Evolutionary conservation across 2,888 invertebrate genomes (phyloP), one percentile per base, ranked within the genome.

Genomic region (Rapana venosa): DNA sequence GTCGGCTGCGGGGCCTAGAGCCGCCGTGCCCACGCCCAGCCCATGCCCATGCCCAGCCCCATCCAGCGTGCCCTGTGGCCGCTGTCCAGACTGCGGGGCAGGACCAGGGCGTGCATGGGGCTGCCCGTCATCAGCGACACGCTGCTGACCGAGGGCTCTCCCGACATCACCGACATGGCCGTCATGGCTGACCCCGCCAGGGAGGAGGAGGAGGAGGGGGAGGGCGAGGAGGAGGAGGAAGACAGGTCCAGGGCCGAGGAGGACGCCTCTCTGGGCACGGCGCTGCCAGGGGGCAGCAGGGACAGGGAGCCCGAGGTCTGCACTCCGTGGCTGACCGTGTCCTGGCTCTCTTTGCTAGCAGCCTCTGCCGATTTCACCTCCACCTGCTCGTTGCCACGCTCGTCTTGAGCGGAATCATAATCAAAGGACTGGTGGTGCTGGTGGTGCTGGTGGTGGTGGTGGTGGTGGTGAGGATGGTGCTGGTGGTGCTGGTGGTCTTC

Each of bases 211-310:
- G 87, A 61, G 83, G 83, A 11, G 81, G 87, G 22, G 87, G 79
- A 61, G 79, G 87, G 47, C 70, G 88, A 30, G 32, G 32, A n/a
- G 35, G 85, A 84, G 35, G 83, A 66, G n/a, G 83, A 61, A 47
- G 89, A 89, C 35, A 84, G 81, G 32, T 61, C 84, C 36, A 84
- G 47, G 17, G 85, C 84, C 15, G 89, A 89, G 47, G 88, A 84
- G 4, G 84, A 36, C 11, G 70, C 17, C 66, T 81, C 35, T 70
- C 56, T 1, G 66, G 56, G n/a, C 20, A 47, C 8, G 56, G 26
- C 36, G 77, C 47, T 35, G 58, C 58, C 32, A 1, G 81, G 2
- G 70, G 87, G 74, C 66, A 74, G 56, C 35, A 11, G 15, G 87
- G 70, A 26, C n/a, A 70, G 15, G 58, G 85, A 20, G 26, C 36